Base-by-base conservation (phyloP, 92 coral and sea anemone genomes). In the Zoanthus sansibaricus region DNA sequence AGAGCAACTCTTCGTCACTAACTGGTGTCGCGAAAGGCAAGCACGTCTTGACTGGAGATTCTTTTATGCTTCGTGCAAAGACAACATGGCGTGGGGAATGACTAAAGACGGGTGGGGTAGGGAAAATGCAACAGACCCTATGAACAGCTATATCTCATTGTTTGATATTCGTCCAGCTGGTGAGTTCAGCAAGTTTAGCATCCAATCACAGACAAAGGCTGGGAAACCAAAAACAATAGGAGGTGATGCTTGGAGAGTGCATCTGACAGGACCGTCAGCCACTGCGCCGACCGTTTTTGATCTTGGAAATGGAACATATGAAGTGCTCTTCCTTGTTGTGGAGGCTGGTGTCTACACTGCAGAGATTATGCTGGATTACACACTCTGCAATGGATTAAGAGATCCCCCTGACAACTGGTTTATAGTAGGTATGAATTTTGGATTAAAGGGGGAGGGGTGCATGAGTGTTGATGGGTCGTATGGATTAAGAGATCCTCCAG, bases 31-130 rank as follows among this genome's bases (percentile, higher is more conserved):
- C 17, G 48, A 78, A 37, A 74, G 76, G 45, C 66, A 68, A 1
- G 86, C 79, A 37, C 72, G 90, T 9, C 72, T 87, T 5, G 90
- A 79, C 46, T 87, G 90, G 90, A 33, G 71, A 72, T 73, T 86
- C 12, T 78, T 87, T 16, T 72, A 32, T 21, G 70, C 78, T 17
- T 84, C 91, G 4, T 89, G 91, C 47, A 75, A 33, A 68, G 88
- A 77, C 61, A 76, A 83, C 52, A 89, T 83, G 84, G 85, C 68
- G 15, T 89, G 91, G 91, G 91, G 91, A 66, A 46, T 64, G 72
- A 66, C 75, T 17, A 83, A 89, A 55, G 31, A 56, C 44, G 88
- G 88, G 49, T 89, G 91, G 91, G 85, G 77, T 9, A 71, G 61
- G 30, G 71, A 52, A 11, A 69, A 79, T 75, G 84, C 79, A n/a